Base-by-base conservation (phyloP, 1,140 invertebrate species). In the Drosophila arizonae region DNA sequence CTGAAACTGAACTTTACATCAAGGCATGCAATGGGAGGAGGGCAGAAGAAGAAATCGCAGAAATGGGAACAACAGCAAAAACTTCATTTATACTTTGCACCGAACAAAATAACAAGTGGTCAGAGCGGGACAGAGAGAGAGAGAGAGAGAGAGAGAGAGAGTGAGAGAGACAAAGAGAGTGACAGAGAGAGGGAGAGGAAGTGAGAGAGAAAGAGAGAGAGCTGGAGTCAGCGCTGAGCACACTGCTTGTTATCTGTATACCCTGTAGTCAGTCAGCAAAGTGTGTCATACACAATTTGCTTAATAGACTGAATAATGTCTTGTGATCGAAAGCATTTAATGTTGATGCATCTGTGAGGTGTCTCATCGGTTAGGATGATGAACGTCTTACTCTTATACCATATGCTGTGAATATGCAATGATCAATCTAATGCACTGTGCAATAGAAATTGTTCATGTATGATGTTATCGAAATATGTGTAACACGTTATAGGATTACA, bases 51-150 rank as follows among this genome's bases (percentile, higher is more conserved):
- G 50, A 51, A 51, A 21, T 28, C 50, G 50, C 48, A 54, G 36
- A 39, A 63, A 48, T 48, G 55, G 45, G 43, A 77, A 70, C 48
- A 62, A 67, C 41, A 63, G 52, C 71, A 87, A 87, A 87, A 87
- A 78, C 71, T 76, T 79, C 72, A 86, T 81, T 86, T 81, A 70
- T 87, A 87, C 86, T 85, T 86, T 81, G 52, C 62, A 79, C 57
- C 69, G 71, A 73, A 78, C 66, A 81, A 79, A 86, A 81, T 74
- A 70, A 55, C 58, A 80, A 77, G 70, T 75, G 77, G 57, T 26
- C 64, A 68, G 30, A 64, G 48, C 61, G 15, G 36, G 36, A 39
- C 11, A 46, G 43, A 17, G 43, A 46, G 15, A 6, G 43, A 17
- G n/a, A 1, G 43, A 17, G n/a, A 6, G 43, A 8, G 6, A 46